Evolutionary conservation across 2,113 vertebrate genomes (phyloP), one percentile per base, ranked within the genome.

Genomic region (Chaetura pelagica): DNA sequence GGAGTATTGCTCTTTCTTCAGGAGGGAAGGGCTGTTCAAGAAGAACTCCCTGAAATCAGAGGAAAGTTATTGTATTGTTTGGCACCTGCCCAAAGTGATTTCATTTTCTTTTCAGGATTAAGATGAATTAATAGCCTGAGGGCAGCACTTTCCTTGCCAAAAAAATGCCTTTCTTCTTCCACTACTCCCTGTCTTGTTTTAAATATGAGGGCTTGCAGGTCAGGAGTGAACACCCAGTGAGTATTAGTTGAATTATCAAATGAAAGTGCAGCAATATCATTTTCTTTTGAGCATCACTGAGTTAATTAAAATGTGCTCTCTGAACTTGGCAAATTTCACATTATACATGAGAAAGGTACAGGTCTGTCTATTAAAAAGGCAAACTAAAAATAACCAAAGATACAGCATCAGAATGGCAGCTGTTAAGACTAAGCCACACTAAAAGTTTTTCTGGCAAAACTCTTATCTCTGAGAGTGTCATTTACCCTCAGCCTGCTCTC

Each of bases 51-150:
- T 89, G 82, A 95, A 87, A 83, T 93, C 89, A 97, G 84, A 96
- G 81, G 95, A 95, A 97, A 97, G 96, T 97, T 79, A 96, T 46
- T 97, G 96, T 97, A 74, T 97, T 97, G 88, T 91, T 97, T 97
- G 98, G 97, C 97, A 93, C 59, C 32, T 13, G 12, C 86, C 97
- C 98, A 97, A 96, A 91, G 71, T 97, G 97, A 98, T 96, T 98
- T 98, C 96, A 98, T 97, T 96, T 98, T 98, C 97, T 96, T 77
- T 77, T 95, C 91, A 67, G 90, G 91, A 96, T 98, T 96, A 95
- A 97, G 83, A 95, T 92, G 93, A 79, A 94, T 81, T 96, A 87
- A 94, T 96, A 97, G 93, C 91, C 93, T 93, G 95, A 97, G 81
- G 91, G 84, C 68, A 59, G 95, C 78, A 91, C 34, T 95, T 96